phyloP scores from a whole-genome alignment of 2,113 vertebrate genomes.

The Pelusios castaneus region DNA sequence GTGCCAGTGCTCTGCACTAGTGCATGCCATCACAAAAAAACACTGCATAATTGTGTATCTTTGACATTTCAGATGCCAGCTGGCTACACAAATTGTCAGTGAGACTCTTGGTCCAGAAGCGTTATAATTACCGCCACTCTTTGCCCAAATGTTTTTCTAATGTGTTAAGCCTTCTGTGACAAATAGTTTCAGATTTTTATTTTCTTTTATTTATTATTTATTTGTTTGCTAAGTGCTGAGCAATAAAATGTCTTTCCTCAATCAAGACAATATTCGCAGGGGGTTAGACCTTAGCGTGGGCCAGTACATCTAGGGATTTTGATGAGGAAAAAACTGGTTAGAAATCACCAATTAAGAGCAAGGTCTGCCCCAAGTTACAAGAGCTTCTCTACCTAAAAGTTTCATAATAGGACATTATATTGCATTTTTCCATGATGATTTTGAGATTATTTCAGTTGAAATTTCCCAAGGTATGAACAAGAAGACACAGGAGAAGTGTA shows the following conservation, averaged over 20 bases:
- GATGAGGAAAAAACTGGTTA: not conserved
- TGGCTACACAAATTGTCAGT: constrained; percentile 43
- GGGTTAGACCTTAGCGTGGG: not conserved
- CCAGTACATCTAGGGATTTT: not conserved
- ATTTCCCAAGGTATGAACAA: not conserved
- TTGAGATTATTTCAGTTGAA: not conserved
- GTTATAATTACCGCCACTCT: constrained; percentile 37
- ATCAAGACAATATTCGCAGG: not conserved
- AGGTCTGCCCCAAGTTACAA: not conserved
- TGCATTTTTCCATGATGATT: not conserved
- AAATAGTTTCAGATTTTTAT: not conserved
- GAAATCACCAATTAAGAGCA: constrained; percentile 4
- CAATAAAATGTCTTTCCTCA: constrained; percentile 19
- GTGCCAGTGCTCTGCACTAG: too few species aligned
- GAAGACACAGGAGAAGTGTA: not conserved
- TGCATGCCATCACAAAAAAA: too few species aligned
- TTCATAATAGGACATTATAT: rapidly evolving
- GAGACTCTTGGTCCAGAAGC: constrained; percentile 36
- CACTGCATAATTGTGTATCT: not conserved
- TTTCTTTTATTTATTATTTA: too few species aligned
- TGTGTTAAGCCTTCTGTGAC: constrained; percentile 33
- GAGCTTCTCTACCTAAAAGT: constrained; percentile 8
- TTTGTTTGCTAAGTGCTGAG: constrained; percentile 47
- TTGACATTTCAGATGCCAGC: not conserved
- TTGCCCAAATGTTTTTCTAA: constrained; percentile 58